phyloP scores from a whole-genome alignment of 2,888 invertebrate genomes.

The Drosophila parthenogenetica region DNA sequence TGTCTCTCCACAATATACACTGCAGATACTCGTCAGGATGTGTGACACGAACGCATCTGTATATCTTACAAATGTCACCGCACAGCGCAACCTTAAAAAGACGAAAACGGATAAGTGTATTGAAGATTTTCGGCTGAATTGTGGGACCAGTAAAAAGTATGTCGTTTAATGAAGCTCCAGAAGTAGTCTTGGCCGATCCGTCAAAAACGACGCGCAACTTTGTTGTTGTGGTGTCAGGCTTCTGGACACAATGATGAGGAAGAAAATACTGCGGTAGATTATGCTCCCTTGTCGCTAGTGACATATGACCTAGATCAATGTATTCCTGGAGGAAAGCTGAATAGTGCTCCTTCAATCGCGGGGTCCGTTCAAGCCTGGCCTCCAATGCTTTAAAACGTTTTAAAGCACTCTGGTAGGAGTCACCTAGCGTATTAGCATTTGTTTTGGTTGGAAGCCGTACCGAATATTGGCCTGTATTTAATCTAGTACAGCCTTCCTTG shows the following conservation, averaged over 20 bases:
- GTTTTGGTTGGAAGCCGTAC: neutral
- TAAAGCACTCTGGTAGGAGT: neutral
- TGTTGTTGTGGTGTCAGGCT: too few relatives aligned
- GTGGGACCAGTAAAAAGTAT: slow-evolving; percentile 9
- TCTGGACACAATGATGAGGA: too few relatives aligned
- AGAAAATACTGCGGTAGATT: too few relatives aligned
- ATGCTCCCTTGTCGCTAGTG: too few relatives aligned
- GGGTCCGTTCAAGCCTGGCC: neutral
- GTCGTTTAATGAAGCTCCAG: slow-evolving; percentile 10
- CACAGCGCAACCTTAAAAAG: neutral
- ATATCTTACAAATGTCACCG: slow-evolving; percentile 17
- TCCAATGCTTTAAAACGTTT: neutral
- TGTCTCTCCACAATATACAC: slow-evolving; percentile 11
- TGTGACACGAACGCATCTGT: neutral
- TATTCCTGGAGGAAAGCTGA: slow-evolving; percentile 1
- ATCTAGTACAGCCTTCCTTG: neutral
- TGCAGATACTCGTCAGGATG: slow-evolving; percentile 1
- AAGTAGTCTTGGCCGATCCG: neutral
- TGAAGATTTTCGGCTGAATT: neutral
- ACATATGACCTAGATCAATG: too few relatives aligned
- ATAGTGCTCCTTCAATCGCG: too few relatives aligned
- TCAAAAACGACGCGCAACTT: neutral
- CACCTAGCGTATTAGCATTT: neutral
- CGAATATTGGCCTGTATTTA: neutral
- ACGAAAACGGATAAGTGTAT: neutral